These are phyloP conservation scores for Drosophila lutescens DNA, from an alignment of 2,888 invertebrate genomes.

Conservation along the genomic window DNA sequence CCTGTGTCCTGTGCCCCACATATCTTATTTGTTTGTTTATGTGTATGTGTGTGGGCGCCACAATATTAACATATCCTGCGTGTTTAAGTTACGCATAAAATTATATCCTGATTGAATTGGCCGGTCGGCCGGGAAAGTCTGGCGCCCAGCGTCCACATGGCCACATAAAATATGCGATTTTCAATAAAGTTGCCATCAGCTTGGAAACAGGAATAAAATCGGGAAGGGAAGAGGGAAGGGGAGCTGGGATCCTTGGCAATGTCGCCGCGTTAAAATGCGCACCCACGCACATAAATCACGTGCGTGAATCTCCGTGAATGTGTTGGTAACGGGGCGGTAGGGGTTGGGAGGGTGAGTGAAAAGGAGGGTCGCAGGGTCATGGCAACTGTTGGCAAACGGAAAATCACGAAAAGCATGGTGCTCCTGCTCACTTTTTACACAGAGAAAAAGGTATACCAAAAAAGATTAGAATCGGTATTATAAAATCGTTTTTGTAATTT, in stretches of 20 bases:
- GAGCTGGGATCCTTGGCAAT: constrained; percentile 31
- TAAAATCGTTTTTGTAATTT: no score
- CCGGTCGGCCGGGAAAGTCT: constrained; percentile 42
- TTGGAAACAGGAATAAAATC: constrained; percentile 13
- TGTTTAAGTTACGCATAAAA: constrained; percentile 80
- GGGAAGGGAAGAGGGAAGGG: neutral
- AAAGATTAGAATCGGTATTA: no score
- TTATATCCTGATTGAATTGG: constrained; percentile 80
- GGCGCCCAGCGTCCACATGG: constrained; percentile 13
- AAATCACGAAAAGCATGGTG: constrained; percentile 59
- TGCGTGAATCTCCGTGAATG: constrained; percentile 62
- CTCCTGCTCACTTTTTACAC: constrained; percentile 8
- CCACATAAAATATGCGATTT: constrained; percentile 78
- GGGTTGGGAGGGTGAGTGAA: neutral
- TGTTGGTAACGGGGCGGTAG: constrained; percentile 1
- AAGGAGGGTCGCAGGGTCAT: constrained; percentile 17
- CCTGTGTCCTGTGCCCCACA: constrained; percentile 13
- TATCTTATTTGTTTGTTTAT: constrained; percentile 11
- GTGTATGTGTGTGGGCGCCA: constrained; percentile 43
- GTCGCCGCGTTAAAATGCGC: constrained; percentile 73
- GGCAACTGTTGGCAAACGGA: constrained; percentile 66
- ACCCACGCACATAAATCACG: constrained; percentile 79
- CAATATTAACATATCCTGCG: constrained; percentile 80
- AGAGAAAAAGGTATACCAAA: neutral
- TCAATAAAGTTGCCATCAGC: constrained; percentile 75